Base-by-base conservation (phyloP, 2,113 vertebrate genomes). In the Felis chaus region DNA sequence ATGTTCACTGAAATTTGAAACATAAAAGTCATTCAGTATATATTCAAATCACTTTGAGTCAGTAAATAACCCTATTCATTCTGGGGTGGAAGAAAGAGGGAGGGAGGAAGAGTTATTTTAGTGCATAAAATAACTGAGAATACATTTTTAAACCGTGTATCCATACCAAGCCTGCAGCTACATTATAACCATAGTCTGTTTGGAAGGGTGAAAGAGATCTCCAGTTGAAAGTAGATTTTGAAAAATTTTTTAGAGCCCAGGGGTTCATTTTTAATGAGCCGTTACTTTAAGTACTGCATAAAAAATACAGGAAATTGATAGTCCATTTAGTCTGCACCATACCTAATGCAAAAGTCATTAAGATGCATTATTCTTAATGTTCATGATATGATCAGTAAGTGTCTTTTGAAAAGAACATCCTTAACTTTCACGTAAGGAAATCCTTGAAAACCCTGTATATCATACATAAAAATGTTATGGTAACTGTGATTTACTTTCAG, bases 231-330 rank as follows among this genome's bases (percentile, higher is more conserved):
- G 99, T 98, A 99, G 99, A 99, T 99, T 99, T 99, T 99, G 99
- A 98, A 99, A 99, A 98, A 98, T 91, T 98, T 99, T 99, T 99
- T 99, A 97, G 99, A 98, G 99, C 99, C 99, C 99, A 99, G 99
- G 99, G 99, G 99, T 99, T 99, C 99, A 99, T 99, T 99, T 99
- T 99, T 99, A 99, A 99, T 99, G 99, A 99, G 99, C 99, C 99
- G 99, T 99, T 99, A 99, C 99, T 99, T 99, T 99, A 99, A 99
- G 99, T 99, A 99, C 99, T 99, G 99, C 99, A 99, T 99, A 99
- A 99, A 99, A 99, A 99, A 99, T 99, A 99, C 99, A 99, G 99
- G 99, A 99, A 99, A 99, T 99, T 99, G 99, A 99, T 99, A 99
- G 99, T 99, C 99, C 99, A 99, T 99, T 99, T 99, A 99, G 99